These are phyloP conservation scores for Anabacerthia variegaticeps DNA, from an alignment of 2,797 vertebrate species.

Conservation along the genomic window DNA sequence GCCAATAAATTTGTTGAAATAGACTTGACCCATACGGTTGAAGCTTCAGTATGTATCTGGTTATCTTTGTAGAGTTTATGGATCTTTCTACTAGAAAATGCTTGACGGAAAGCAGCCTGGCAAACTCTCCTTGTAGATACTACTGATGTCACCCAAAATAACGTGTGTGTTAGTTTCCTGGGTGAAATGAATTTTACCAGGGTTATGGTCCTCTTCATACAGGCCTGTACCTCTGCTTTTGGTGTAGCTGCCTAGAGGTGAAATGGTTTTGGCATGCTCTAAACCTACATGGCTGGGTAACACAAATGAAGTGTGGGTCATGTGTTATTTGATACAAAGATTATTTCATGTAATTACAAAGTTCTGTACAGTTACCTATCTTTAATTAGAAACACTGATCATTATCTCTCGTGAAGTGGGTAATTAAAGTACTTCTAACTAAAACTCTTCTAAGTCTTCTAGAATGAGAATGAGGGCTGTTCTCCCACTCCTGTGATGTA, in stretches of 20 bases:
- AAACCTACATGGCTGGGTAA: not conserved
- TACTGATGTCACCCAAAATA: not conserved
- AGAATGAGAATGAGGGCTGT: slow-evolving; percentile 21
- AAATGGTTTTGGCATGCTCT: not conserved
- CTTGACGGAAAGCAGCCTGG: not conserved
- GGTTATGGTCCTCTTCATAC: not conserved
- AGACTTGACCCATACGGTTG: not conserved
- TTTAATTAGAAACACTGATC: slow-evolving; percentile 6
- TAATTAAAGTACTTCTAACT: slow-evolving; percentile 23
- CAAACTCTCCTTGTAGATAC: not conserved
- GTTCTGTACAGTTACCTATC: not conserved
- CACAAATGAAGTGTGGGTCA: not conserved
- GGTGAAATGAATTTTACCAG: not conserved
- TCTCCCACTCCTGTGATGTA: not conserved
- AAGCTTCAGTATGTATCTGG: not conserved
- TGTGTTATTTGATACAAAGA: not conserved
- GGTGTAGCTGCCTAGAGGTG: not conserved
- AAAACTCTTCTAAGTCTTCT: not conserved
- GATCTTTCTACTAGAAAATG: not conserved
- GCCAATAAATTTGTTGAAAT: not conserved
- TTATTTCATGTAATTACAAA: not conserved
- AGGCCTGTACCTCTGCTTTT: not conserved
- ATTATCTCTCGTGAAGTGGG: slow-evolving; percentile 6
- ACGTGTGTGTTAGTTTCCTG: not conserved
- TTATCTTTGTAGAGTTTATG: not conserved